Conservation (phyloP, 2,888 invertebrate genomes). For the Bembecia ichneumoniformis region DNA sequence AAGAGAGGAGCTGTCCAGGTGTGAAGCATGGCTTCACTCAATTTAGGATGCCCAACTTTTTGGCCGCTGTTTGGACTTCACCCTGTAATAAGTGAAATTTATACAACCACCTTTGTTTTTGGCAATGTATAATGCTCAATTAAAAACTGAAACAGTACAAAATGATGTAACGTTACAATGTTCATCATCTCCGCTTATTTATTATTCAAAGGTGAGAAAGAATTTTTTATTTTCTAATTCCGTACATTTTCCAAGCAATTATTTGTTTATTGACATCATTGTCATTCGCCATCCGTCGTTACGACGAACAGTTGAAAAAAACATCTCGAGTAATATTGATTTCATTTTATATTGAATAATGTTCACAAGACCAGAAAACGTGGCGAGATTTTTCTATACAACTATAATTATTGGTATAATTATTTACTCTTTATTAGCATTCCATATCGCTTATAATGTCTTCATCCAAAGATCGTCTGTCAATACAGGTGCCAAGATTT, state of each 20-base stretch:
- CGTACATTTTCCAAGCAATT: slow-evolving; percentile 6
- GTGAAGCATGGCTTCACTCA: no score
- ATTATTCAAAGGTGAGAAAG: slow-evolving; percentile 28
- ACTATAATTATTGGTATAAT: slow-evolving; percentile 41
- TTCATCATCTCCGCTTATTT: background rate
- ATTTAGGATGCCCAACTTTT: no score
- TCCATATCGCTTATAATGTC: slow-evolving; percentile 32
- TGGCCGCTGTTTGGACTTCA: no score
- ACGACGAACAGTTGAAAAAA: background rate
- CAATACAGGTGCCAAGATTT: background rate
- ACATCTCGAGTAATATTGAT: no score
- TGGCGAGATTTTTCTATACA: slow-evolving; percentile 47
- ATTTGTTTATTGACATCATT: slow-evolving; percentile 18
- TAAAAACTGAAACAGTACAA: no score
- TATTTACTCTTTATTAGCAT: slow-evolving; percentile 38
- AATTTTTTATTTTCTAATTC: slow-evolving; percentile 37
- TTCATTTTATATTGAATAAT: background rate
- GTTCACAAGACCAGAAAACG: slow-evolving; percentile 16
- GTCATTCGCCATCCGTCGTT: slow-evolving; percentile 3
- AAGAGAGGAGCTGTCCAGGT: no score
- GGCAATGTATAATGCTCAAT: no score
- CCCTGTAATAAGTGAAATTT: no score
- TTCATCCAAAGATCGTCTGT: slow-evolving; percentile 2
- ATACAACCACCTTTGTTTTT: no score
- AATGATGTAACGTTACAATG: no score